Conservation (phyloP, 1,140 invertebrate genomes). For the Ctenoplectra terminalis region DNA sequence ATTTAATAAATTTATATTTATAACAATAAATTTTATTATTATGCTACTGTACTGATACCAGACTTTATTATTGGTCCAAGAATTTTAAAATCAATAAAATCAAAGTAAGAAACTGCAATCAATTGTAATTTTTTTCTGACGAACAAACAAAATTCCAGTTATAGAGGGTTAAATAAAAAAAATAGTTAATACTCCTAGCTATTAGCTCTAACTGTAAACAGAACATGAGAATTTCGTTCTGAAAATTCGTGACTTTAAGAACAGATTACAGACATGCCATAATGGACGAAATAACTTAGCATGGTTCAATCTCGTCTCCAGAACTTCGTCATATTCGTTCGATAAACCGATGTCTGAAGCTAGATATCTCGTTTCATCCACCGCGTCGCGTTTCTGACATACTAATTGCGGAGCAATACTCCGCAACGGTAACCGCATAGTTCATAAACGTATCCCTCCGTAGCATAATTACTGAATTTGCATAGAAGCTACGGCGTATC, state of each 20-base stretch:
- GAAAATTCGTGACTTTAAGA: neutral
- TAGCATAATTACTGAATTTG: constrained; percentile 8
- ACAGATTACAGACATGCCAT: neutral
- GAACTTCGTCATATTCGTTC: neutral
- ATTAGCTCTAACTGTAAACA: too few species aligned
- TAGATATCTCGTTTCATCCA: neutral
- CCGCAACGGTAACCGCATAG: neutral
- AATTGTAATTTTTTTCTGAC: too few species aligned
- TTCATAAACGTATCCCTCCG: constrained; percentile 6
- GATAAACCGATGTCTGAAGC: neutral
- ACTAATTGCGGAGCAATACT: constrained; percentile 2
- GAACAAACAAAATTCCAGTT: too few species aligned
- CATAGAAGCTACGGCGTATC: neutral
- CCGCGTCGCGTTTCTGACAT: neutral
- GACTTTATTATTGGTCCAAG: too few species aligned
- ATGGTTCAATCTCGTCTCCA: neutral
- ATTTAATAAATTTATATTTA: too few species aligned
- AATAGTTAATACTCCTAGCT: too few species aligned
- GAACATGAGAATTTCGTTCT: too few species aligned
- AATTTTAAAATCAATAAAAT: too few species aligned
- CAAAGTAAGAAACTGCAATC: too few species aligned
- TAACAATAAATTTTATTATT: too few species aligned
- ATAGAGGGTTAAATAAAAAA: too few species aligned
- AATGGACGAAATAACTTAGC: neutral
- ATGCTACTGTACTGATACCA: too few species aligned